These are phyloP conservation scores for Sinodicranocentrus sp. DNA, from an alignment of 2,888 invertebrate species.

Conservation along the genomic window DNA sequence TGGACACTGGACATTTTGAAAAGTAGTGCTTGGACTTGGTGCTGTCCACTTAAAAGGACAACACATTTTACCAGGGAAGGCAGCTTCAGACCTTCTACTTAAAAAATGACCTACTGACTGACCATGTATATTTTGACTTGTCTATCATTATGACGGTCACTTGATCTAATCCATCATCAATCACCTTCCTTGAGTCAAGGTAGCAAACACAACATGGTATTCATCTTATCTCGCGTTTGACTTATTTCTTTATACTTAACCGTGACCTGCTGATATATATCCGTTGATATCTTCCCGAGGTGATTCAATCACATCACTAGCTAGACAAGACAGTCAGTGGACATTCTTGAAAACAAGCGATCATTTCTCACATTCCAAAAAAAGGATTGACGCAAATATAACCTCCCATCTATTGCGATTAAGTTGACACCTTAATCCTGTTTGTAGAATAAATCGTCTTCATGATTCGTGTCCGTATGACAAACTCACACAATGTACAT, in stretches of 20 bases:
- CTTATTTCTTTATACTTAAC: not conserved
- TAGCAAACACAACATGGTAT: not conserved
- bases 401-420: not conserved
- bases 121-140: slow-evolving; percentile 20
- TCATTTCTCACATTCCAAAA: slow-evolving; percentile 3
- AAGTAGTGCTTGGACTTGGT: not conserved
- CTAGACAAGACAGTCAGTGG: not conserved
- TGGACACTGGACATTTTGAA: not conserved
- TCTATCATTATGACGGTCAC: not conserved
- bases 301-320: not conserved
- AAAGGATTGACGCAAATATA: slow-evolving; percentile 16
- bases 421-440: slow-evolving; percentile 24
- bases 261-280: slow-evolving; percentile 33
- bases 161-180: slow-evolving; percentile 42
- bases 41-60: not conserved
- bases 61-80: not conserved
- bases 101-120: slow-evolving; percentile 49
- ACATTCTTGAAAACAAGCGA: slow-evolving; percentile 8
- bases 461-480: not conserved
- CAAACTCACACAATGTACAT: too few relatives aligned
- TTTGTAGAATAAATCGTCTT: not conserved
- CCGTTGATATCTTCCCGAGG: not conserved
- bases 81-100: not conserved
- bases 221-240: not conserved
- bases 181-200: slow-evolving; percentile 4